Evolutionary conservation across 2,888 invertebrate genomes (phyloP).

Genomic region (Spodoptera exigua): DNA sequence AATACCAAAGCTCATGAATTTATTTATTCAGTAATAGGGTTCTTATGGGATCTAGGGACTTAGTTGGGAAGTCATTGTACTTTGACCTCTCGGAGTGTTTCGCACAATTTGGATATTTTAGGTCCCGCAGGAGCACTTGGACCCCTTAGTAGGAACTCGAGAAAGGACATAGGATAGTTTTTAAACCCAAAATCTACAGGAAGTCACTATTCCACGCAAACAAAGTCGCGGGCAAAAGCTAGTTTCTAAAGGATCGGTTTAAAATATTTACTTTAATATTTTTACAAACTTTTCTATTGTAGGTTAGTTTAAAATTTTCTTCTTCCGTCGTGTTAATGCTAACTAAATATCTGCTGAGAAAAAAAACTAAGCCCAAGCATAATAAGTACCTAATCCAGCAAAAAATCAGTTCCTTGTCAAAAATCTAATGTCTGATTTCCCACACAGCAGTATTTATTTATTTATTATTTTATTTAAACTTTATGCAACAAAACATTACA

Average conservation of each 20-base stretch:
- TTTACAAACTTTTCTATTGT: conserved; percentile 14
- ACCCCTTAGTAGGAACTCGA: too few relatives aligned
- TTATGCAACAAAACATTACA: too few relatives aligned
- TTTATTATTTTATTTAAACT: too few relatives aligned
- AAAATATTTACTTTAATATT: conserved; percentile 29
- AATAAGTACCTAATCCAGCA: too few relatives aligned
- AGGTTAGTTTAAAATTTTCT: background rate
- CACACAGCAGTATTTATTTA: too few relatives aligned
- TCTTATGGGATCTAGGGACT: conserved; percentile 25
- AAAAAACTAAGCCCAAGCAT: too few relatives aligned
- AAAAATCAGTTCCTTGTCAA: too few relatives aligned
- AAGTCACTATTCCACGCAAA: too few relatives aligned
- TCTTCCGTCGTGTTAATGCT: background rate
- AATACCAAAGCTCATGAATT: background rate
- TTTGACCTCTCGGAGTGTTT: conserved; percentile 38
- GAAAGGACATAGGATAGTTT: too few relatives aligned
- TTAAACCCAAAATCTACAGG: too few relatives aligned
- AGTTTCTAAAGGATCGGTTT: conserved; percentile 34
- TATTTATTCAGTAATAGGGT: conserved; percentile 19
- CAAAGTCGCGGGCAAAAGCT: too few relatives aligned
- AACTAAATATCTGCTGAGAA: background rate
- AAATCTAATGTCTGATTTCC: too few relatives aligned
- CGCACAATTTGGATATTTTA: conserved; percentile 24
- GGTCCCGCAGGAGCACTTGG: conserved; percentile 34
- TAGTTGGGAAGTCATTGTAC: conserved; percentile 26